Evolutionary conservation across 2,113 vertebrate species (phyloP).

Genomic region (Phoxinus phoxinus): DNA sequence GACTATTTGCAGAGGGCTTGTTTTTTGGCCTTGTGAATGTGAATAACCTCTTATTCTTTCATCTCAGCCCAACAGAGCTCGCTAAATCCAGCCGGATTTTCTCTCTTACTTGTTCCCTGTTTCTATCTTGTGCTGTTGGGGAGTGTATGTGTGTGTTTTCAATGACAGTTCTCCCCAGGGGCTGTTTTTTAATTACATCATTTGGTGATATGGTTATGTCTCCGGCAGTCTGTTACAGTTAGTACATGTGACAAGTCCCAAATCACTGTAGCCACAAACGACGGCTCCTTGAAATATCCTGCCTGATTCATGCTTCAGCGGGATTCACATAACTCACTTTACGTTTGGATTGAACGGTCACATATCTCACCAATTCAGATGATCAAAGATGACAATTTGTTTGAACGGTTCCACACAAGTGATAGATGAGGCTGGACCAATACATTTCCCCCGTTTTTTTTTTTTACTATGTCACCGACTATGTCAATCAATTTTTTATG

Average conservation of each 20-base stretch:
- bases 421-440: slow-evolving; percentile 46
- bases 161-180: slow-evolving; percentile 40
- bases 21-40: slow-evolving; percentile 3
- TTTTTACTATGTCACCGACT: not conserved
- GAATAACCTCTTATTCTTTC: slow-evolving; percentile 37
- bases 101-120: slow-evolving; percentile 24
- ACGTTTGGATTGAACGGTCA: not conserved
- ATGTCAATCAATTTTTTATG: slow-evolving; percentile 64
- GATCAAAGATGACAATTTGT: slow-evolving; percentile 13
- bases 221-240: slow-evolving; percentile 32
- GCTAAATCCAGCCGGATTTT: slow-evolving; percentile 45
- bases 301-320: slow-evolving; percentile 23
- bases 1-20: slow-evolving; percentile 25
- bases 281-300: slow-evolving; percentile 9
- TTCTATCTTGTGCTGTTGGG: slow-evolving; percentile 23
- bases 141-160: slow-evolving; percentile 18
- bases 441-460: not conserved
- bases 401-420: not conserved
- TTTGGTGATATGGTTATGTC: slow-evolving; percentile 34
- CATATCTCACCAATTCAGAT: not conserved
- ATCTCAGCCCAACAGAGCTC: slow-evolving; percentile 42
- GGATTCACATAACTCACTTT: not conserved
- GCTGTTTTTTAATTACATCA: slow-evolving; percentile 53
- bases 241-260: slow-evolving; percentile 26
- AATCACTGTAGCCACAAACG: slow-evolving; percentile 10